Evolutionary conservation across 2,797 vertebrate genomes (phyloP).

Genomic region (Emydoidea blandingii): DNA sequence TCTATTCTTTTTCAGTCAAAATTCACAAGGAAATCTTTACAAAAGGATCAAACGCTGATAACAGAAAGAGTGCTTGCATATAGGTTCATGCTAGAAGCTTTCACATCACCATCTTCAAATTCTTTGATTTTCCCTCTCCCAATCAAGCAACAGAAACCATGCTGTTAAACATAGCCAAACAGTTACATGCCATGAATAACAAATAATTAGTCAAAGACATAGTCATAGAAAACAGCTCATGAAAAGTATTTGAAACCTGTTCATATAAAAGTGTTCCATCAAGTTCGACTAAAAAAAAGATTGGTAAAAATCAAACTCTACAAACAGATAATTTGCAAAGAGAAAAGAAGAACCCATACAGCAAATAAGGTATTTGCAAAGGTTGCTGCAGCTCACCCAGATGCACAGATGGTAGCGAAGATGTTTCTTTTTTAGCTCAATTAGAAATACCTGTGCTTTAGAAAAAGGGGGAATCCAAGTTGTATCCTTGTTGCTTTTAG

Average conservation of each 20-base stretch:
- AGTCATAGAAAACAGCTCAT: neutral
- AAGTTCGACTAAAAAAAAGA: neutral
- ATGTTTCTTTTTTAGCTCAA: neutral
- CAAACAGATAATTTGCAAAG: neutral
- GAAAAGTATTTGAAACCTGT: neutral
- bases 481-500: neutral
- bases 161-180: neutral
- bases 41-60: neutral
- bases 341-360: neutral
- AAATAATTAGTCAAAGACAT: neutral
- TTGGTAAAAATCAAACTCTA: neutral
- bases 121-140: neutral
- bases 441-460: fast-evolving
- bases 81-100: neutral
- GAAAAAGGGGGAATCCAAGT: fast-evolving
- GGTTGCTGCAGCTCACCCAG: neutral
- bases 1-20: neutral
- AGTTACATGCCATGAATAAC: neutral
- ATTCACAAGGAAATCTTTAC: fast-evolving
- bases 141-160: neutral
- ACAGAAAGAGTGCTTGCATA: neutral
- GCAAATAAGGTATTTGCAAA: neutral
- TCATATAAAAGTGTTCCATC: neutral
- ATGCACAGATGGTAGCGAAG: neutral
- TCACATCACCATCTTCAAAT: fast-evolving